Percentiles rank a stretch among this genome's conserved stretches.
Evolutionary conservation across 2,888 invertebrate genomes (phyloP).

Genomic region (Apodemia hepburni): DNA sequence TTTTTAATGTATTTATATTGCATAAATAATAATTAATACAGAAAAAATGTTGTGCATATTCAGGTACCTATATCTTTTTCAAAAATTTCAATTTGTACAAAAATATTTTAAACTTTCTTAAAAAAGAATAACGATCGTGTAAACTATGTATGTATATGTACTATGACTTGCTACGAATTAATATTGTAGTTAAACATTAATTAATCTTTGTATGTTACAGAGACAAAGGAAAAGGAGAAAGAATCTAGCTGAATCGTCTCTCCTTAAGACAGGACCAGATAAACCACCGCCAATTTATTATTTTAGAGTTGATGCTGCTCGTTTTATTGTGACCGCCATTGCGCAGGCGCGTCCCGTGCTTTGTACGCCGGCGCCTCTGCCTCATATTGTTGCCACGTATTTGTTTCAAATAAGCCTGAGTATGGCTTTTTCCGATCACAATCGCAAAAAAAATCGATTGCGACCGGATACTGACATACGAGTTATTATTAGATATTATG

Average conservation of each 20-base stretch:
- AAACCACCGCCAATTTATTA: conserved; percentile 79
- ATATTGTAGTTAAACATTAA: background rate
- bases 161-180: background rate
- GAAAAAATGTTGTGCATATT: too few relatives aligned
- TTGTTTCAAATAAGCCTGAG: conserved; percentile 54
- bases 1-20: too few relatives aligned
- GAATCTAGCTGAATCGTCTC: conserved; percentile 84
- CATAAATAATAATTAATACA: too few relatives aligned
- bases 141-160: too few relatives aligned
- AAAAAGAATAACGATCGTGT: background rate
- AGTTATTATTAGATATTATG: conserved; percentile 9
- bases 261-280: conserved; percentile 64
- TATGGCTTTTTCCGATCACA: conserved; percentile 51
- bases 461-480: background rate
- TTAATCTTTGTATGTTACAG: conserved; percentile 58
- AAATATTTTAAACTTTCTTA: background rate
- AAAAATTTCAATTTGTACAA: background rate
- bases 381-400: conserved; percentile 63
- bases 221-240: conserved; percentile 85
- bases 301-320: conserved; percentile 64
- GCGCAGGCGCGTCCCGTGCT: conserved; percentile 35
- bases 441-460: background rate
- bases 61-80: too few relatives aligned
- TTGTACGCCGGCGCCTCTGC: conserved; percentile 38
- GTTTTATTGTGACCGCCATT: conserved; percentile 38